phyloP scores from a whole-genome alignment of 92 coral and sea anemone genomes.

The Scolanthus callimorphus region DNA sequence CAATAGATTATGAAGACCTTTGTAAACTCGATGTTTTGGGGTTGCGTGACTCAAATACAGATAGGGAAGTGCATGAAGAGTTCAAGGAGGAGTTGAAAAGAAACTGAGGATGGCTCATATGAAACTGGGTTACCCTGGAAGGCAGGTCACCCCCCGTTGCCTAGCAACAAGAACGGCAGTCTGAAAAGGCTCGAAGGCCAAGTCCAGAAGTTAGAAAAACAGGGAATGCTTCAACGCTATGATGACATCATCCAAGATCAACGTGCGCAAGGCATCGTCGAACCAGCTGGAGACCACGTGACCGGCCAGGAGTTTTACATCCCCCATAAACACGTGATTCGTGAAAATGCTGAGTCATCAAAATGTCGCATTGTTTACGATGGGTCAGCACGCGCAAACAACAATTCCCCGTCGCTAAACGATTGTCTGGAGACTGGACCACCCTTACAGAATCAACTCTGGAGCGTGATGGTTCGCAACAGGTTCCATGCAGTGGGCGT shows the following conservation, averaged over 20 bases:
- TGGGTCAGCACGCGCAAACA: conserved; percentile 23
- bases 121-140: neutral
- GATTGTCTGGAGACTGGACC: conserved; percentile 42
- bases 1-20: too few species aligned
- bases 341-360: conserved; percentile 25
- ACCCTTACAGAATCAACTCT: conserved; percentile 34
- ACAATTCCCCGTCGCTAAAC: conserved; percentile 25
- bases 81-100: too few species aligned
- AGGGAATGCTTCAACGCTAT: conserved; percentile 11
- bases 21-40: too few species aligned
- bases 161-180: conserved; percentile 9
- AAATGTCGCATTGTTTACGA: conserved; percentile 40
- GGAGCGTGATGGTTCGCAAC: conserved; percentile 28
- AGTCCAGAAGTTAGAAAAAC: conserved; percentile 26
- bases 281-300: conserved; percentile 15
- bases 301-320: conserved; percentile 34
- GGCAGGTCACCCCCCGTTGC: neutral
- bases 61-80: too few species aligned
- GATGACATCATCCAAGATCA: conserved; percentile 36
- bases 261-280: conserved; percentile 19
- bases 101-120: too few species aligned
- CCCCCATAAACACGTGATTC: conserved; percentile 44
- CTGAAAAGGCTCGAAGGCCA: conserved; percentile 18
- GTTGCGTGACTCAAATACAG: too few species aligned
- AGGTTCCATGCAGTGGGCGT: conserved; percentile 25